Percentiles rank a stretch among this genome's conserved stretches.
These are phyloP conservation scores for Coryphaenoides rupestris DNA, from an alignment of 2,113 vertebrate species.

Conservation along the genomic window DNA sequence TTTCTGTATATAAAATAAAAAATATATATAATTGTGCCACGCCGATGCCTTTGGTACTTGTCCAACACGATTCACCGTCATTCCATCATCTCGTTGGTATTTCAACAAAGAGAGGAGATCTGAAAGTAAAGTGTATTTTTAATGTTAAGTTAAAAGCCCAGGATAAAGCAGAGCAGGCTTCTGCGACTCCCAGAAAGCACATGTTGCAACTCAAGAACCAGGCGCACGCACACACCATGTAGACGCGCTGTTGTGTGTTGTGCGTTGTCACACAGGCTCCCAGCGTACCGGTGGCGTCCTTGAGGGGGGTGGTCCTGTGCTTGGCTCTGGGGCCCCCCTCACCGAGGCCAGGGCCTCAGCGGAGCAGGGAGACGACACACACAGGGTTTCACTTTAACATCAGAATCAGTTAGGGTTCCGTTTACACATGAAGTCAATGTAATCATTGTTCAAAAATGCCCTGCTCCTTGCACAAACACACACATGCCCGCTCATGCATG, in stretches of 20 bases:
- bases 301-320: too few relatives aligned
- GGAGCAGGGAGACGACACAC: too few relatives aligned
- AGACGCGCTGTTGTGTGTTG: too few relatives aligned
- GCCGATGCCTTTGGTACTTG: slow-evolving; percentile 23
- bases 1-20: slow-evolving; percentile 60
- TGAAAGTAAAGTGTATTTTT: neutral
- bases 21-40: slow-evolving; percentile 30
- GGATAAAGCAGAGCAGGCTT: slow-evolving; percentile 20
- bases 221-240: neutral
- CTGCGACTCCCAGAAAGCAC: neutral
- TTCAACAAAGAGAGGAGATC: neutral
- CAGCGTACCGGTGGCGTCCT: too few relatives aligned
- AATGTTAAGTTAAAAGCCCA: neutral
- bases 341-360: too few relatives aligned
- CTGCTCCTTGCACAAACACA: neutral
- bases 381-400: too few relatives aligned
- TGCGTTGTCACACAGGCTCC: too few relatives aligned
- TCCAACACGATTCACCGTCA: slow-evolving; percentile 24
- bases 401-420: too few relatives aligned
- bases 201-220: slow-evolving; percentile 13
- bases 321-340: too few relatives aligned
- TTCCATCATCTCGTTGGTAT: neutral
- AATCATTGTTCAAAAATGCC: too few relatives aligned
- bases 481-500: neutral
- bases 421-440: too few relatives aligned